Evolutionary conservation across 2,888 invertebrate genomes (phyloP).

Genomic region (Asteroscopus sphinx): DNA sequence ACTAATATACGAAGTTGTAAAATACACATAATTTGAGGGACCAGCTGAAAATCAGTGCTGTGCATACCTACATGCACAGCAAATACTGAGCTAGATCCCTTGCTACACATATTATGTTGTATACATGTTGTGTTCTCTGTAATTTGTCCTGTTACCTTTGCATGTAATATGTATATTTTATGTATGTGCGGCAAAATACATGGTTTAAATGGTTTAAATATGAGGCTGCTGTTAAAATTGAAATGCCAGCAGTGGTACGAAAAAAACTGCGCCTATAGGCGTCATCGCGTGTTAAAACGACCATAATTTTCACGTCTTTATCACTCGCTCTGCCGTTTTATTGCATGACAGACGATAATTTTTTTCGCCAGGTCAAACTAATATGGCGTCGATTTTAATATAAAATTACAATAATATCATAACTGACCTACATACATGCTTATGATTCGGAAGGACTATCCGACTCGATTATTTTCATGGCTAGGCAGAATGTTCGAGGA

Average conservation of each 20-base stretch:
- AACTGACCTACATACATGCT: slow-evolving; percentile 40
- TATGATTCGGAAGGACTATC: slow-evolving; percentile 13
- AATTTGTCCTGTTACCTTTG: no score
- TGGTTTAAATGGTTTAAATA: no score
- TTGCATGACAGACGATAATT: slow-evolving; percentile 37
- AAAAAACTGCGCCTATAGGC: background rate
- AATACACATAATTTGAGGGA: no score
- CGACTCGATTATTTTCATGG: slow-evolving; percentile 1
- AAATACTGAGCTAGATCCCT: no score
- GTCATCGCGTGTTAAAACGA: slow-evolving; percentile 13
- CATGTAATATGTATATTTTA: no score
- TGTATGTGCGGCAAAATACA: no score
- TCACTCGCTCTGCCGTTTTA: slow-evolving; percentile 3
- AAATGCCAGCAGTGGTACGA: background rate
- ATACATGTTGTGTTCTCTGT: no score
- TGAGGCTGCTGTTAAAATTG: no score
- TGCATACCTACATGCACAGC: no score
- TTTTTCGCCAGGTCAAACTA: slow-evolving; percentile 44
- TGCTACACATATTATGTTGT: no score
- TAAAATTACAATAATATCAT: slow-evolving; percentile 32
- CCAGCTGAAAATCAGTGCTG: no score
- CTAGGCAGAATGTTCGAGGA: background rate
- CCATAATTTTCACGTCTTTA: slow-evolving; percentile 6
- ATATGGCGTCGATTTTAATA: slow-evolving; percentile 21
- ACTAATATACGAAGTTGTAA: no score